These are phyloP conservation scores for Melitaea cinxia DNA, from an alignment of 1,140 invertebrate species.

Conservation along the genomic window DNA sequence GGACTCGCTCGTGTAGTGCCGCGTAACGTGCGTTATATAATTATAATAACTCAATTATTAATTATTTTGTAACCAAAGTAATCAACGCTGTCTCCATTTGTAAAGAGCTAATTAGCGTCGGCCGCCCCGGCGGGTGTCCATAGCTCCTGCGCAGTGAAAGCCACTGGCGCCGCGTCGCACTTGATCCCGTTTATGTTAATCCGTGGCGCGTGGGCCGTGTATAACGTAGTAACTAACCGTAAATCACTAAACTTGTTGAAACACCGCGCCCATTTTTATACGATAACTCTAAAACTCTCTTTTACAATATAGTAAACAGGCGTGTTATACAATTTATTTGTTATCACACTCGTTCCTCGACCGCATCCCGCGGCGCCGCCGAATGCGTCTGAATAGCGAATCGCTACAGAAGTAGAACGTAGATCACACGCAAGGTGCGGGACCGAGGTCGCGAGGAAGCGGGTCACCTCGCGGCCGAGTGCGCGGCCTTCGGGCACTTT, in stretches of 20 bases:
- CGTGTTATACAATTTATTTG: not conserved
- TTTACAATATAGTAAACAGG: not conserved
- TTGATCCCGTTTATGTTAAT: slow-evolving; percentile 6
- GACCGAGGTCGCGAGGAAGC: not conserved
- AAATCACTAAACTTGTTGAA: not conserved
- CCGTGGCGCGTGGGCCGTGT: not conserved
- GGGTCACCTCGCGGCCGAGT: not conserved
- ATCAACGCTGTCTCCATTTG: not conserved
- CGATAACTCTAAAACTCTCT: not conserved
- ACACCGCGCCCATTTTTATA: not conserved
- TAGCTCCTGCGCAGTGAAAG: not conserved
- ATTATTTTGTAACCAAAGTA: not conserved
- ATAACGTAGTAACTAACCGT: not conserved
- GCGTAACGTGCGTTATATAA: no score
- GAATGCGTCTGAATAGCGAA: no score
- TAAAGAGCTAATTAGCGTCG: not conserved
- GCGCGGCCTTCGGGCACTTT: no score
- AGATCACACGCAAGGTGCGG: no score
- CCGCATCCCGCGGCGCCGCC: no score
- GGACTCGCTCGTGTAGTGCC: no score
- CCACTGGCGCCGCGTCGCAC: not conserved
- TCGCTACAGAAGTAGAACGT: no score
- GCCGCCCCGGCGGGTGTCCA: not conserved
- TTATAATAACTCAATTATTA: no score
- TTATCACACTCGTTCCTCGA: not conserved